Base-by-base conservation (phyloP, 2,113 vertebrate species). In the Xiphophorus couchianus region DNA sequence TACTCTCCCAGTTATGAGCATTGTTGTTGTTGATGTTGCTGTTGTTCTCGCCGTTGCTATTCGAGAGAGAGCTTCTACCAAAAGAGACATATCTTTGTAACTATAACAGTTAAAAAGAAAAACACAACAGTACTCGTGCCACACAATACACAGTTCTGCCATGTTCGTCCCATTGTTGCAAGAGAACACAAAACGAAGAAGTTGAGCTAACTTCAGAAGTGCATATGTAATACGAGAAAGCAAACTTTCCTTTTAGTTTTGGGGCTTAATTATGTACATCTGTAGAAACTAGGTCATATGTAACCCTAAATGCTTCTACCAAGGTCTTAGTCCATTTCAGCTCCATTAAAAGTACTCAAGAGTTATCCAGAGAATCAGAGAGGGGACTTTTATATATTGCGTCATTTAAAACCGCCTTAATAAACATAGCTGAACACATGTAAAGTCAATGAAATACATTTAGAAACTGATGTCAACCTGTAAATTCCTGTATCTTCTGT, bases 1-100 rank as follows among this genome's bases (percentile, higher is more conserved):
- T 86, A 90, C 88, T 89, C 89, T 80, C 63, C 79, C 85, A 48
- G 86, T 93, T 92, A 83, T 82, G 77, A 90, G 80, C 88, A 85
- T 92, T 83, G 89, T 93, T 81, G 90, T 90, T 51, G 89, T 93
- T 80, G 76, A 88, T 90, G 90, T 94, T 84, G 87, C 90, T 83
- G 89, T 86, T 65, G 88, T 93, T 92, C 80, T 93, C 82, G 83
- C 85, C 66, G 85, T 91, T 85, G 90, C 83, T 87, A 86, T 93
- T 86, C 74, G 84, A 93, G 82, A 92, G 87, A 86, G 82, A 94
- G 94, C 92, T 94, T 94, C 89, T 93, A 94, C 94, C 94, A 95
- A 94, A 93, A 90, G 88, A 92, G 87, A 93, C 84, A 42, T 85
- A 87, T 84, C 84, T 90, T 88, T 89, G 70, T 88, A 85, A 84